Conservation (phyloP, 2,113 vertebrate species). For the Pelusios castaneus region DNA sequence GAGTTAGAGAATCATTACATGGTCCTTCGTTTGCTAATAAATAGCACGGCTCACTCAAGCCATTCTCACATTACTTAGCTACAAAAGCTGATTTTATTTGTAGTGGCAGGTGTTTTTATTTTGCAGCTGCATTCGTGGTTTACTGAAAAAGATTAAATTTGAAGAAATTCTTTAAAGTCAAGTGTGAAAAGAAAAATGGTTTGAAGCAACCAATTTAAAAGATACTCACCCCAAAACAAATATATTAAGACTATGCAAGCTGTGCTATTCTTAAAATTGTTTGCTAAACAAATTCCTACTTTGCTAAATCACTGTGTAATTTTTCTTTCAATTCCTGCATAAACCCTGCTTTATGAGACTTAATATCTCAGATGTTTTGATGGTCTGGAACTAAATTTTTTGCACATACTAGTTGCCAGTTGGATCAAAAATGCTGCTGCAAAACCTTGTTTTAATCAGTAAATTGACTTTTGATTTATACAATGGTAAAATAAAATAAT, state of each 20-base stretch:
- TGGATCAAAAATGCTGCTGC: conserved; percentile 11
- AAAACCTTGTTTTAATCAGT: conserved; percentile 48
- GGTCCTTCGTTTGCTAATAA: conserved; percentile 65
- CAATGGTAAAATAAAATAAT: conserved; percentile 34
- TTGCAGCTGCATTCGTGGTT: conserved; percentile 47
- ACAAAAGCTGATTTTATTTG: conserved; percentile 41
- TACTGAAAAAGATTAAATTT: conserved; percentile 68
- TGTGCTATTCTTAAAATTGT: conserved; percentile 11
- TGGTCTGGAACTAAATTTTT: not conserved
- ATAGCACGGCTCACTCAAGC: conserved; percentile 33
- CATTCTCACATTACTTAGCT: conserved; percentile 25
- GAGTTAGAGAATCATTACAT: conserved; percentile 26
- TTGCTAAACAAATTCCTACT: conserved; percentile 14
- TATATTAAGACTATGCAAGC: conserved; percentile 10
- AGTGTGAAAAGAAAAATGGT: conserved; percentile 47
- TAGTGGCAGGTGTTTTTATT: conserved; percentile 51
- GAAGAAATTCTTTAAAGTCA: conserved; percentile 55
- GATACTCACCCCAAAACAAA: conserved; percentile 50
- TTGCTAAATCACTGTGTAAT: not conserved
- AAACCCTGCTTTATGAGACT: not conserved
- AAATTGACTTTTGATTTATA: conserved; percentile 47
- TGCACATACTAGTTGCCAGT: not conserved
- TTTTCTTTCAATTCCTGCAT: not conserved
- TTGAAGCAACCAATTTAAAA: not conserved
- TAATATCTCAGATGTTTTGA: not conserved